Base-by-base conservation (phyloP, 2,113 vertebrate genomes). In the Dermatemys mawii region DNA sequence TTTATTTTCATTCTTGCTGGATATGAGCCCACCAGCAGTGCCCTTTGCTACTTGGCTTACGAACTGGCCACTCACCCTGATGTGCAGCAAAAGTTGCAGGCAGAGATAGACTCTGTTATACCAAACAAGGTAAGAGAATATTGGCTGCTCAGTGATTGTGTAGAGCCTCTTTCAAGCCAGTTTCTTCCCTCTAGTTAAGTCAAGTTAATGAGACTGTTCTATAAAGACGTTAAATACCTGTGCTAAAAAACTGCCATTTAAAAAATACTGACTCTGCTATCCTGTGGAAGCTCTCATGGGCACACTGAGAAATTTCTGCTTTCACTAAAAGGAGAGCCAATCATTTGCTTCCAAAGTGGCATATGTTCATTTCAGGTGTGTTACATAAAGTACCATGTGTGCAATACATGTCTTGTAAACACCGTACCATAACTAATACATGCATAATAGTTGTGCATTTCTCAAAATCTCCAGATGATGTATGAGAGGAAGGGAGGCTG, bases 1-100 rank as follows among this genome's bases (percentile, higher is more conserved):
- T 86, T 99, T 92, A 97, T 98, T 6, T 99, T 99, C 4, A 98
- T 99, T 44, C 97, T 99, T 67, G 99, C 97, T 51, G 99, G 98
- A 3, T 99, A 98, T 1, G 98, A 99, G 82, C 97, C 98, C n/a
- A 99, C 96, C 78, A 98, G 98, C 97, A 98, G 50, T 63, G 81
- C 38, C 0, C 93, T 99, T 0, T 11, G 81, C 4, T 98, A 96
- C 89, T 0, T 98, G 48, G 95, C 98, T 0, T 98, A 98, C 1
- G 96, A 97, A 54, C 92, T 99, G 88, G 98, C 99, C 50, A 70
- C 8, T 0, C 90, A 99, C 80, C 98, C 98, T 0, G 93, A 98
- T 0, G 93, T 95, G 38, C 98, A 98, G 97, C 97, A 98, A 75
- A 98, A 95, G 49, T 12, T 99, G 54, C 97, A 98, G 94, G 78